Conservation (phyloP, 1,140 invertebrate species). For the Achatina immaculata region DNA sequence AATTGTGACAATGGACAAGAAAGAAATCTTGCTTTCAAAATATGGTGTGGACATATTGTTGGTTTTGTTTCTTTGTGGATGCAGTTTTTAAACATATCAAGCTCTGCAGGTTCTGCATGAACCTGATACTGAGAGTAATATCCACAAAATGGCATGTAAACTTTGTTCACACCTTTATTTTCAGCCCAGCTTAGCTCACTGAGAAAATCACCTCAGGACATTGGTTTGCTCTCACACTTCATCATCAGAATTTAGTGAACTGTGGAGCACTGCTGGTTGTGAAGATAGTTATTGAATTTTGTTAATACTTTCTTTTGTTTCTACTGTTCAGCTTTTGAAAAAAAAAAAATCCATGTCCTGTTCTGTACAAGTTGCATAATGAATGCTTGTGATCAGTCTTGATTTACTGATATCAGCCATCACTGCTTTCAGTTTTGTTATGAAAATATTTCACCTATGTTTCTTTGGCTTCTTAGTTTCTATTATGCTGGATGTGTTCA, state of each 20-base stretch:
- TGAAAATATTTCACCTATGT: background rate
- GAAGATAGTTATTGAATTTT: background rate
- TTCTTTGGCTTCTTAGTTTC: background rate
- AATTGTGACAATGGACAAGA: conserved; percentile 13
- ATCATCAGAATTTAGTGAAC: background rate
- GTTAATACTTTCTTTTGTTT: background rate
- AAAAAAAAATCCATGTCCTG: background rate
- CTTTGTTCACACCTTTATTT: background rate
- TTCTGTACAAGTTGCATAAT: background rate
- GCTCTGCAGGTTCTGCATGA: too few species aligned
- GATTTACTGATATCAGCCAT: background rate
- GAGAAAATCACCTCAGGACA: conserved; percentile 36
- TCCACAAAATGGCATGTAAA: too few species aligned
- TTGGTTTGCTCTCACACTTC: background rate
- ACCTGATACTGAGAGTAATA: too few species aligned
- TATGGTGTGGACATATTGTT: too few species aligned
- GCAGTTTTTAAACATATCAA: too few species aligned
- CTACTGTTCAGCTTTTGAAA: background rate
- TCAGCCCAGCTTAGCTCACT: conserved; percentile 30
- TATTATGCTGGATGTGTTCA: too few species aligned
- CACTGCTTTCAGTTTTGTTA: background rate
- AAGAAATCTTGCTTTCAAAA: too few species aligned
- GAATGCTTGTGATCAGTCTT: background rate
- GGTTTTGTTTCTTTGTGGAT: too few species aligned
- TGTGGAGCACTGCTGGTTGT: background rate